Evolutionary conservation across 2,888 invertebrate species (phyloP).

Genomic region (Gymnoscelis rufifasciata): DNA sequence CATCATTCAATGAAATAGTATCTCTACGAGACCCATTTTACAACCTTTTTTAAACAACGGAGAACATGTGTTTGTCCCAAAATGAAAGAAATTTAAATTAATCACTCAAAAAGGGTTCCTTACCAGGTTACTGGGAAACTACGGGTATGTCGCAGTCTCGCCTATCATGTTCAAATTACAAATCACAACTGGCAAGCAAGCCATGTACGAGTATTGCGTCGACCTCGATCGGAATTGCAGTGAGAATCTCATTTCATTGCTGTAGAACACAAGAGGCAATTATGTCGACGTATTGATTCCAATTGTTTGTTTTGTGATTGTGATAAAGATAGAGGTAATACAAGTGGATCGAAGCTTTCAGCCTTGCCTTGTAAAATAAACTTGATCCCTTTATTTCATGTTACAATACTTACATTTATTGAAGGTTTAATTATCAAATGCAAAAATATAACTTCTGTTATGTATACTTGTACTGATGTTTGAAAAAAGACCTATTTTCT

Average conservation of each 20-base stretch:
- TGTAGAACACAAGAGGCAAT: slow-evolving; percentile 54
- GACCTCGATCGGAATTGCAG: slow-evolving; percentile 40
- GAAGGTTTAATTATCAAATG: no score
- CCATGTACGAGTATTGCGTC: slow-evolving; percentile 40
- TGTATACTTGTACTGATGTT: no score
- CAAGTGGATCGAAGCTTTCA: slow-evolving; percentile 36
- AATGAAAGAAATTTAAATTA: background rate
- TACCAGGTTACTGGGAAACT: no score
- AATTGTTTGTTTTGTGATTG: slow-evolving; percentile 52
- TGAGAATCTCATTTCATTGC: slow-evolving; percentile 43
- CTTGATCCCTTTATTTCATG: background rate
- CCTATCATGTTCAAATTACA: slow-evolving; percentile 32
- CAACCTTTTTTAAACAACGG: slow-evolving; percentile 7
- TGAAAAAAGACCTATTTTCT: no score
- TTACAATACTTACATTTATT: no score
- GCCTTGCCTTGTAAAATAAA: background rate
- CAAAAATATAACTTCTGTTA: no score
- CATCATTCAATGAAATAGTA: slow-evolving; percentile 23
- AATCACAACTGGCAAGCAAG: slow-evolving; percentile 44
- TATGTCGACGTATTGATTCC: slow-evolving; percentile 60
- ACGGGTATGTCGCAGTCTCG: no score
- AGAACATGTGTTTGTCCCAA: no score
- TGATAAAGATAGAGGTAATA: slow-evolving; percentile 19
- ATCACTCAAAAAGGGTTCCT: background rate
- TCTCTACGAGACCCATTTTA: slow-evolving; percentile 27